A percentile compares a stretch with the other conserved stretches of the same genome.
Evolutionary conservation across 2,113 vertebrate species (phyloP).

Genomic region (Syngnathus typhle): DNA sequence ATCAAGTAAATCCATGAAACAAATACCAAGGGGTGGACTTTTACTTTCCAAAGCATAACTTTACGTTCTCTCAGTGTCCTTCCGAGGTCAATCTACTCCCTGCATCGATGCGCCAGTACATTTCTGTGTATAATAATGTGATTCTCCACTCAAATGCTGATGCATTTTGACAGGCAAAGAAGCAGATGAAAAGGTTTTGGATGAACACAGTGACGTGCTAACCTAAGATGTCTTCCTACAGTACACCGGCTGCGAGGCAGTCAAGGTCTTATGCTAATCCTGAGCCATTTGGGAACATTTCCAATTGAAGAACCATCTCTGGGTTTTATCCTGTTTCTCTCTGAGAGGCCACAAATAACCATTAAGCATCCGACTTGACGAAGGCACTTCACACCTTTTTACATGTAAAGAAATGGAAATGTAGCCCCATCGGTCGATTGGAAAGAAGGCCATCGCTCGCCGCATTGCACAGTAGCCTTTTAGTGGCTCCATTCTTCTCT

Average conservation of each 20-base stretch:
- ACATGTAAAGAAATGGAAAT: slow-evolving; percentile 66
- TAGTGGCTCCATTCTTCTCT: slow-evolving; percentile 37
- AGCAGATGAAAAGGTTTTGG: slow-evolving; percentile 17
- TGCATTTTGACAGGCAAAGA: slow-evolving; percentile 2
- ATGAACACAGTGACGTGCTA: slow-evolving; percentile 34
- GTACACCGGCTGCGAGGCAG: slow-evolving; percentile 15
- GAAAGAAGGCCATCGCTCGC: slow-evolving; percentile 30
- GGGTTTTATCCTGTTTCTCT: slow-evolving; percentile 38
- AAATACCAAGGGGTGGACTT: background rate
- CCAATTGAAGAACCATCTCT: slow-evolving; percentile 51
- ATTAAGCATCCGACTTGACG: slow-evolving; percentile 41
- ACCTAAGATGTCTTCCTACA: slow-evolving; percentile 16
- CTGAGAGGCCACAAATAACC: slow-evolving; percentile 37
- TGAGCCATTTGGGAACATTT: slow-evolving; percentile 44
- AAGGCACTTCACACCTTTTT: slow-evolving; percentile 52
- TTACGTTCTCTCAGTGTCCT: background rate
- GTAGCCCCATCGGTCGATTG: slow-evolving; percentile 23
- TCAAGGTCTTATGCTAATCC: slow-evolving; percentile 50
- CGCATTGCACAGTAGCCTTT: slow-evolving; percentile 27
- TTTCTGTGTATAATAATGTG: background rate
- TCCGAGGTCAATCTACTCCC: background rate
- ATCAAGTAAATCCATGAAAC: background rate
- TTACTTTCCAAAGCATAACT: background rate
- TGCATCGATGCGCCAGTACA: background rate
- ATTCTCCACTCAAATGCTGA: slow-evolving; percentile 1